These are phyloP conservation scores for Hydraecia micacea DNA, from an alignment of 2,888 invertebrate genomes.

Conservation along the genomic window DNA sequence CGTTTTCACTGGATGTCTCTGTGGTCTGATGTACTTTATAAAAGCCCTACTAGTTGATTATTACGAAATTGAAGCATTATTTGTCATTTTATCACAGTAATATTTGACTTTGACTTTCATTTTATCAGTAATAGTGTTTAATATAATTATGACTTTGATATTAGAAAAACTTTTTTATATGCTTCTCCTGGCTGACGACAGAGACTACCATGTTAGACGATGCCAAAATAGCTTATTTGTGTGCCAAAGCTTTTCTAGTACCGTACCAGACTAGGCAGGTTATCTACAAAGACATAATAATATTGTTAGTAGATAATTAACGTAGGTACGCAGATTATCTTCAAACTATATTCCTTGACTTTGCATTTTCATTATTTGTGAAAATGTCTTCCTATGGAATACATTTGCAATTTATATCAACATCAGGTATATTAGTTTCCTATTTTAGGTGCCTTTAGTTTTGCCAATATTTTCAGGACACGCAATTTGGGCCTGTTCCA, in stretches of 20 bases:
- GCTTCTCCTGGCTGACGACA: neutral
- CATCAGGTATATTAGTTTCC: neutral
- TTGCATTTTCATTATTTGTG: constrained; percentile 15
- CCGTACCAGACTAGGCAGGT: neutral
- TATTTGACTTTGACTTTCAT: neutral
- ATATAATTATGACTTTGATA: neutral
- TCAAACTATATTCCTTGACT: constrained; percentile 3
- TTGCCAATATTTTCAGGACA: constrained; percentile 92
- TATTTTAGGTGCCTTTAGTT: neutral
- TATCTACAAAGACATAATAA: neutral
- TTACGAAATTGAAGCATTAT: neutral
- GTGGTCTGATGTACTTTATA: neutral
- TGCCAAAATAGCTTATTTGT: neutral
- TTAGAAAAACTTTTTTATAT: neutral
- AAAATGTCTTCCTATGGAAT: neutral
- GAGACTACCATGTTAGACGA: neutral
- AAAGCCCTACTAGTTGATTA: neutral
- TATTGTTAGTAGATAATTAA: constrained; percentile 1
- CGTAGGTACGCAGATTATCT: constrained; percentile 25
- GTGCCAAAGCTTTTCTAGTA: neutral
- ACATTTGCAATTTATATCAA: constrained; percentile 1
- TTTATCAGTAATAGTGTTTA: too few relatives aligned
- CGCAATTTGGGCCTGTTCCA: constrained; percentile 96
- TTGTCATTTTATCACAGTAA: too few relatives aligned
- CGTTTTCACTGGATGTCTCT: neutral